Base-by-base conservation (phyloP, 2,888 invertebrate species). In the Cosmopolites sordidus region DNA sequence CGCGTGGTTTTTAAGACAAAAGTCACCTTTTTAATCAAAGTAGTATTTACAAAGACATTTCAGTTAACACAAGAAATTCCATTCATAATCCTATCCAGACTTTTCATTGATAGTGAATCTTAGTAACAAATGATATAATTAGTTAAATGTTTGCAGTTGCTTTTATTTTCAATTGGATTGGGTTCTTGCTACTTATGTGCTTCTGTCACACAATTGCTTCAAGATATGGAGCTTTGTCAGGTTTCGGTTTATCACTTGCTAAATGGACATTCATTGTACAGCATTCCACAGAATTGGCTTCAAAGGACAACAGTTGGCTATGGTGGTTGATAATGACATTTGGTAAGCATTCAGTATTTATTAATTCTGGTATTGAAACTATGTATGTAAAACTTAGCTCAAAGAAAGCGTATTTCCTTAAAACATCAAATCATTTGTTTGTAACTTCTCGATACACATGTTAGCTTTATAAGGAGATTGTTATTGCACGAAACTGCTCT, bases 221-320 rank as follows among this genome's bases (percentile, higher is more conserved):
- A 22, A 84, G 93, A 64, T 93, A 93, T 73, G 94, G 95, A 17
- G 94, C 94, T 1, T 76, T 95, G 43, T 89, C 94, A 40, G 94
- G 94, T 49, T 93, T 95, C 70, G 94, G 94, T 1, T 79, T 95
- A 12, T 94, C 94, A 4, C 79, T 95, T 58, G 92, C 93, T 60
- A 95, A 95, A 76, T 95, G 94, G 94, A 93, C 93, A 27, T 82
- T 93, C 64, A 94, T 94, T 67, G 92, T 93, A 9, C 93, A 93
- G 71, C 89, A 92, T 69, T 90, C 91, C 63, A 91, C 91, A 46
- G 91, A 91, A 69, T 78, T 92, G 62, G 89, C 89, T 51, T 87
- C 87, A 8, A 87, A 87, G 68, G 91, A 91, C 75, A 92, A 92
- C 75, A 87, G 88, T 46, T 92, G 92, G 92, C 79, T 92, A 18